phyloP scores from a whole-genome alignment of 2,888 invertebrate species.

The Eucera pruinosa region DNA sequence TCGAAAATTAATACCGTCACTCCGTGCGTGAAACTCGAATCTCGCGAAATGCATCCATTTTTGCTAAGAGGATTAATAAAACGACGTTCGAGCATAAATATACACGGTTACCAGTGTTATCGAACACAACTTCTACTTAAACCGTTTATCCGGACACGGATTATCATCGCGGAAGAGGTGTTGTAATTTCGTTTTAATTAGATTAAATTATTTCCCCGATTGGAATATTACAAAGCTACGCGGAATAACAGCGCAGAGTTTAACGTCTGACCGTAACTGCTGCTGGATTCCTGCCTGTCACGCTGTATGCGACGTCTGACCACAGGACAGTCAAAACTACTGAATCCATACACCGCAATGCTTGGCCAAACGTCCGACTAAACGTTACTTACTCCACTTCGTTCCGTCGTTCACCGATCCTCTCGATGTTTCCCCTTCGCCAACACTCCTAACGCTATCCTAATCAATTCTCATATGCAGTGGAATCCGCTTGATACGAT shows the following conservation, averaged over 20 bases:
- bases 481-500: too few species aligned
- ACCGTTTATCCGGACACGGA: too few species aligned
- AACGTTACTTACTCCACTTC: background rate
- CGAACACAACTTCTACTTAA: too few species aligned
- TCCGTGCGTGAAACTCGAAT: background rate
- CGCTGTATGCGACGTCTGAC: constrained; percentile 35
- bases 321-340: constrained; percentile 49
- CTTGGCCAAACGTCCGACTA: background rate
- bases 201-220: background rate
- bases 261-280: constrained; percentile 9
- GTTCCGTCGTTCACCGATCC: background rate
- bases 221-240: background rate
- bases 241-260: constrained; percentile 6
- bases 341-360: constrained; percentile 3
- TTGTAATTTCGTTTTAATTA: background rate
- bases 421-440: too few species aligned
- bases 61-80: background rate
- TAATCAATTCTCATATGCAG: too few species aligned
- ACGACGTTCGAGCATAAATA: too few species aligned
- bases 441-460: too few species aligned
- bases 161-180: too few species aligned
- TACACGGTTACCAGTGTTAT: too few species aligned
- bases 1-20: background rate
- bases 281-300: constrained; percentile 23
- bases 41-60: background rate